These are phyloP conservation scores for Marisa cornuarietis DNA, from an alignment of 1,140 invertebrate genomes.

Conservation along the genomic window DNA sequence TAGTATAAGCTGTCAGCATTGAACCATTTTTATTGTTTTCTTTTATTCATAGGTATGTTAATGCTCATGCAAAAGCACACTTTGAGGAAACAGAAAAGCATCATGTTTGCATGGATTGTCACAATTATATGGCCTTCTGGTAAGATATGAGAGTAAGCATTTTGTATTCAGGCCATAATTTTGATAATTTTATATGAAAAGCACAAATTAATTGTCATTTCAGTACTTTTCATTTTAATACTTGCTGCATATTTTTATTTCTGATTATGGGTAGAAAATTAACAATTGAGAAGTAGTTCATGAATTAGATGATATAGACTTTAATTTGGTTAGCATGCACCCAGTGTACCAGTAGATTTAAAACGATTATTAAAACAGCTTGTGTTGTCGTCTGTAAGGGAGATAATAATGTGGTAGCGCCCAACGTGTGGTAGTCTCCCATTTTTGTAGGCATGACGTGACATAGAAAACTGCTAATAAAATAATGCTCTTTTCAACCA, in stretches of 20 bases:
- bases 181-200: neutral
- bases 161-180: neutral
- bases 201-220: neutral
- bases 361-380: too few relatives aligned
- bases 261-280: too few relatives aligned
- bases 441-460: too few relatives aligned
- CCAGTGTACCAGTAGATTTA: too few relatives aligned
- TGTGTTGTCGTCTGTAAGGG: neutral
- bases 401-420: neutral
- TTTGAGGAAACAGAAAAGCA: conserved; percentile 73
- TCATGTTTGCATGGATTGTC: conserved; percentile 80
- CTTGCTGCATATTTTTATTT: neutral
- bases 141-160: conserved; percentile 62
- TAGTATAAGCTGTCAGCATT: too few relatives aligned
- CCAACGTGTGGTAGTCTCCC: neutral
- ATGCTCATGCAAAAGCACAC: conserved; percentile 80
- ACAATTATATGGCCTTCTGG: conserved; percentile 80
- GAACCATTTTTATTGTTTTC: neutral
- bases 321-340: too few relatives aligned
- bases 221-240: neutral
- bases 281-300: too few relatives aligned
- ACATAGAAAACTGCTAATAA: too few relatives aligned
- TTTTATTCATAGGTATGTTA: conserved; percentile 72
- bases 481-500: too few relatives aligned
- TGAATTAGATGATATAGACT: too few relatives aligned